Evolutionary conservation across 2,888 invertebrate species (phyloP).

Genomic region (Erpobdella octoculata): DNA sequence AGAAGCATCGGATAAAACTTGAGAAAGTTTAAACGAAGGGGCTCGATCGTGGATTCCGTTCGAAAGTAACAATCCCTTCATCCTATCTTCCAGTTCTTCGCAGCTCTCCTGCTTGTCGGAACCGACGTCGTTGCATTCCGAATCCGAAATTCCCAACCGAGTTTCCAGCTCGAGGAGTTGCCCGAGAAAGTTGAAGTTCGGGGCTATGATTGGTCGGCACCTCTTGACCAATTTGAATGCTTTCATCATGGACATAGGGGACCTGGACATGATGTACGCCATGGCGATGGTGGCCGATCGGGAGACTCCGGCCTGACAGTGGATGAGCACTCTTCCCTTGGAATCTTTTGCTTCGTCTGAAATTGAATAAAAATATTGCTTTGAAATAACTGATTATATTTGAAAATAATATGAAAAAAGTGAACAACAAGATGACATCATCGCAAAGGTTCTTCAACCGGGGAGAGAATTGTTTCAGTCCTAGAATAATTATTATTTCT

Average conservation of each 20-base stretch:
- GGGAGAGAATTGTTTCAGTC: too few relatives aligned
- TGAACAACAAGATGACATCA: too few relatives aligned
- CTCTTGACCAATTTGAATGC: constrained; percentile 23
- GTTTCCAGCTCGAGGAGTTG: constrained; percentile 25
- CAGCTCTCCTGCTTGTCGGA: too few relatives aligned
- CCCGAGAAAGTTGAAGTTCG: constrained; percentile 26
- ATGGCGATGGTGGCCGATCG: constrained; percentile 87
- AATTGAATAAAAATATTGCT: too few relatives aligned
- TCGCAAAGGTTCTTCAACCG: too few relatives aligned
- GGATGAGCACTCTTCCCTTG: constrained; percentile 72
- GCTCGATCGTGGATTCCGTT: not conserved
- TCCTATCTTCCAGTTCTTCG: not conserved
- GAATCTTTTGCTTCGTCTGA: constrained; percentile 67
- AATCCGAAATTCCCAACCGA: not conserved
- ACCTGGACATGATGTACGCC: constrained; percentile 83
- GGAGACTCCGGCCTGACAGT: constrained; percentile 90
- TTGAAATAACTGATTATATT: too few relatives aligned
- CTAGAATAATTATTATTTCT: too few relatives aligned
- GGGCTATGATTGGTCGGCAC: constrained; percentile 23
- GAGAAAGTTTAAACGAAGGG: too few relatives aligned
- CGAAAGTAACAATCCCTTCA: not conserved
- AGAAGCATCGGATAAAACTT: too few relatives aligned
- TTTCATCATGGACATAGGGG: constrained; percentile 70
- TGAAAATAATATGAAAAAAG: too few relatives aligned
- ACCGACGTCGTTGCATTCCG: not conserved